phyloP scores from a whole-genome alignment of 1,140 invertebrate species.

The Steinernema khuongi region DNA sequence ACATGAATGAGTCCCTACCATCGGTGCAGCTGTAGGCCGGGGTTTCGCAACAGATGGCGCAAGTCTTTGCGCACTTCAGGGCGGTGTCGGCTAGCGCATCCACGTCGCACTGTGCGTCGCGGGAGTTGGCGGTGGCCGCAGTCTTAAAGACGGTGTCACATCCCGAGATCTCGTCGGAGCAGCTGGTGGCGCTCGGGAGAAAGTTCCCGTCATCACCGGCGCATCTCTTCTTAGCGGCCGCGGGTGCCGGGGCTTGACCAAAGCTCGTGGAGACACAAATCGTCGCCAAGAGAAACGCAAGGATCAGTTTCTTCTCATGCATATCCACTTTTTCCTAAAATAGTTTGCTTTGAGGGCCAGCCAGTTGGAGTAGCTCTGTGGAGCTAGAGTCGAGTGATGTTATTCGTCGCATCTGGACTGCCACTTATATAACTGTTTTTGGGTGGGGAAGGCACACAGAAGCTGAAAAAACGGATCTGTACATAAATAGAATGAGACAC shows the following conservation, averaged over 20 bases:
- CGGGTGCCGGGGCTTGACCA: not conserved
- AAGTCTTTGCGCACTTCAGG: slow-evolving; percentile 45
- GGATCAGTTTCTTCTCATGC: too few species aligned
- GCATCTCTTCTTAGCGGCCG: not conserved
- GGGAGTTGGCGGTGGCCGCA: slow-evolving; percentile 25
- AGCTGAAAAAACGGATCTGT: too few species aligned
- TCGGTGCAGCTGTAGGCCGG: slow-evolving; percentile 44
- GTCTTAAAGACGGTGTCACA: not conserved
- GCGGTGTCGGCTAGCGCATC: slow-evolving; percentile 46
- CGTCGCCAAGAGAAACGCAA: too few species aligned
- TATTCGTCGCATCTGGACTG: too few species aligned
- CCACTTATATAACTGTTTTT: too few species aligned
- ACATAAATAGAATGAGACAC: too few species aligned
- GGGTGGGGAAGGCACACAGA: too few species aligned
- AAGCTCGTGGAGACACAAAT: too few species aligned
- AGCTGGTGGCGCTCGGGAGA: not conserved
- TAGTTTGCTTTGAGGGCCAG: too few species aligned
- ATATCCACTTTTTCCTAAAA: too few species aligned
- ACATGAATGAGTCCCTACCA: slow-evolving; percentile 27
- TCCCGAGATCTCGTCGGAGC: not conserved
- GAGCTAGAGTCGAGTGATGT: too few species aligned
- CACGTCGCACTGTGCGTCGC: slow-evolving; percentile 46
- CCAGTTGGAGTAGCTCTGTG: too few species aligned
- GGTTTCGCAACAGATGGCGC: slow-evolving; percentile 49
- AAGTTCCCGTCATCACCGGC: not conserved